phyloP scores from a whole-genome alignment of 2,113 vertebrate species.

The Malurus melanocephalus region DNA sequence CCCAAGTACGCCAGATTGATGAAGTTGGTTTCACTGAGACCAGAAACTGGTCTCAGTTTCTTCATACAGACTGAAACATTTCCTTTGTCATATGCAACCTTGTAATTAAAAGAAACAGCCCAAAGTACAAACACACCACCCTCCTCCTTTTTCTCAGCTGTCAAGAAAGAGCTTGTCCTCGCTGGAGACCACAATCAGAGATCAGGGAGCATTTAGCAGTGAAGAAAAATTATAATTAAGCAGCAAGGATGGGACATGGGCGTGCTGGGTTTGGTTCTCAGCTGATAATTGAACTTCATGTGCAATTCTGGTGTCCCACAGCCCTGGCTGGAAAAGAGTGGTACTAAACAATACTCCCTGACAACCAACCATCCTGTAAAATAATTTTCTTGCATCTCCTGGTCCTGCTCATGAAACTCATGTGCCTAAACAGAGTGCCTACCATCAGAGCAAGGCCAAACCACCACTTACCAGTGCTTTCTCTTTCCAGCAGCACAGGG shows the following conservation, averaged over 20 bases:
- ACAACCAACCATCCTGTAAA: not conserved
- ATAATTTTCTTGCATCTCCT: not conserved
- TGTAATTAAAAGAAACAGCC: conserved; percentile 39
- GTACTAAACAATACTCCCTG: not conserved
- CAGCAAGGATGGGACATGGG: not conserved
- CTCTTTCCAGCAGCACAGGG: not conserved
- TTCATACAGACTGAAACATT: not conserved
- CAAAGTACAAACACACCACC: conserved; percentile 5
- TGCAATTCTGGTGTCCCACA: not conserved
- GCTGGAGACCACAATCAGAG: not conserved
- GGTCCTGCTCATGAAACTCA: not conserved
- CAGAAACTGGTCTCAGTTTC: not conserved
- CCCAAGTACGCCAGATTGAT: not conserved
- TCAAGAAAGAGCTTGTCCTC: conserved; percentile 25
- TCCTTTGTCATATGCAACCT: not conserved
- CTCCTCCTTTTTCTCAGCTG: not conserved
- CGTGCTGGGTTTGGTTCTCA: not conserved
- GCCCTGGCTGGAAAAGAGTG: not conserved
- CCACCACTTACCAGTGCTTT: not conserved
- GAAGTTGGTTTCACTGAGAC: not conserved
- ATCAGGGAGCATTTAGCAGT: not conserved
- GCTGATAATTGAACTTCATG: not conserved
- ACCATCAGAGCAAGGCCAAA: not conserved
- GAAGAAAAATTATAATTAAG: not conserved
- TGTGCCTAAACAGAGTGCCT: not conserved